Evolutionary conservation across 2,113 vertebrate species (phyloP).

Genomic region (Thinocorus orbignyianus): DNA sequence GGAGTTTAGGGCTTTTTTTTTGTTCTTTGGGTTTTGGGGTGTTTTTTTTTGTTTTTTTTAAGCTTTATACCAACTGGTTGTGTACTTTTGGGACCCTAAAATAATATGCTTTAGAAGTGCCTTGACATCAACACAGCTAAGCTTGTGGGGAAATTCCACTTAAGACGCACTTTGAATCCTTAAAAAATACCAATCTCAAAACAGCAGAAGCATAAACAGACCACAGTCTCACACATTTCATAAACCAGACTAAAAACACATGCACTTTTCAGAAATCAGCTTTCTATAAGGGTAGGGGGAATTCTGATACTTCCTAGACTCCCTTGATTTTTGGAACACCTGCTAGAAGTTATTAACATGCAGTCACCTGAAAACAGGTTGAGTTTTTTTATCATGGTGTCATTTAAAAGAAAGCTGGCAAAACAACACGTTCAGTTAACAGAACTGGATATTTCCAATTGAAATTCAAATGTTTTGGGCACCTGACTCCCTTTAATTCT

Average conservation of each 20-base stretch:
- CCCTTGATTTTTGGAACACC: conserved; percentile 17
- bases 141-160: neutral
- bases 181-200: conserved; percentile 21
- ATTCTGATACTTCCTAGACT: neutral
- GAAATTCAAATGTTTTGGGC: conserved; percentile 24
- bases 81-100: neutral
- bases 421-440: neutral
- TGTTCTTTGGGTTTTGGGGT: neutral
- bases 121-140: neutral
- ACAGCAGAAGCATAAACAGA: conserved; percentile 39
- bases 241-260: conserved; percentile 30
- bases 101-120: neutral
- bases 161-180: conserved; percentile 17
- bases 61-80: neutral
- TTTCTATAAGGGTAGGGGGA: neutral
- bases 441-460: neutral
- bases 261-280: neutral
- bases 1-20: neutral
- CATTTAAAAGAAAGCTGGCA: conserved; percentile 28
- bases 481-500: neutral
- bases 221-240: conserved; percentile 41
- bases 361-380: conserved; percentile 33
- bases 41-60: neutral
- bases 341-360: conserved; percentile 36
- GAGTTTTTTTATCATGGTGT: conserved; percentile 26